Evolutionary conservation across 2,113 vertebrate species (phyloP).

Genomic region (Turdus rufiventris): DNA sequence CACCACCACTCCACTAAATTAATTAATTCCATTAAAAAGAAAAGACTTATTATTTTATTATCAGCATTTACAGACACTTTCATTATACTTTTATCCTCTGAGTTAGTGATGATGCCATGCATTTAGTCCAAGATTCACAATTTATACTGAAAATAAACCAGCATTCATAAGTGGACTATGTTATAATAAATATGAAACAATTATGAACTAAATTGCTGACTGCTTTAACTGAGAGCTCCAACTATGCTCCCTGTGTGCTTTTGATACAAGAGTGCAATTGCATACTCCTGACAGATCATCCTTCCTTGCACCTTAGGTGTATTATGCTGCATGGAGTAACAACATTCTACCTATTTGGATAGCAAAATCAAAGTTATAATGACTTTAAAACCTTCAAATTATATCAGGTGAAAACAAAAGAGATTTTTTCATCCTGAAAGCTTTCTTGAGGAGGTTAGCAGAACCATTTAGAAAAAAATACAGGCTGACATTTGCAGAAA

Average conservation of each 20-base stretch:
- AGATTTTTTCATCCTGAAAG: background rate
- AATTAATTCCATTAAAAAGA: background rate
- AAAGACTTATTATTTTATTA: background rate
- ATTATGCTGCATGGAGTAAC: background rate
- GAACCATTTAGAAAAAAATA: background rate
- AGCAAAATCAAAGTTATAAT: background rate
- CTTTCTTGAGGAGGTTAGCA: background rate
- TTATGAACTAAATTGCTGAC: background rate
- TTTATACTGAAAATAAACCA: background rate
- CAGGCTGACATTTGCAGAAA: background rate
- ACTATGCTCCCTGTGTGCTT: background rate
- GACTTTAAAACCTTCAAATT: background rate
- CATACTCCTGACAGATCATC: background rate
- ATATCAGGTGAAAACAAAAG: background rate
- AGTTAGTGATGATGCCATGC: background rate
- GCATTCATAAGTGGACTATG: background rate
- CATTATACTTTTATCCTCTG: background rate
- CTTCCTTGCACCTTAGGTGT: background rate
- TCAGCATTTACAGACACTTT: background rate
- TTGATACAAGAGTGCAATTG: background rate
- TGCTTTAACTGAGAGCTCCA: background rate
- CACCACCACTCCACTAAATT: accelerated
- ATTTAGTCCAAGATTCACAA: background rate
- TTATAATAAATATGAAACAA: background rate
- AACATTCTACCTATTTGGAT: background rate